A percentile compares a stretch with the other conserved stretches of the same genome.
Evolutionary conservation across 1,140 invertebrate species (phyloP).

Genomic region (Melitaea cinxia): DNA sequence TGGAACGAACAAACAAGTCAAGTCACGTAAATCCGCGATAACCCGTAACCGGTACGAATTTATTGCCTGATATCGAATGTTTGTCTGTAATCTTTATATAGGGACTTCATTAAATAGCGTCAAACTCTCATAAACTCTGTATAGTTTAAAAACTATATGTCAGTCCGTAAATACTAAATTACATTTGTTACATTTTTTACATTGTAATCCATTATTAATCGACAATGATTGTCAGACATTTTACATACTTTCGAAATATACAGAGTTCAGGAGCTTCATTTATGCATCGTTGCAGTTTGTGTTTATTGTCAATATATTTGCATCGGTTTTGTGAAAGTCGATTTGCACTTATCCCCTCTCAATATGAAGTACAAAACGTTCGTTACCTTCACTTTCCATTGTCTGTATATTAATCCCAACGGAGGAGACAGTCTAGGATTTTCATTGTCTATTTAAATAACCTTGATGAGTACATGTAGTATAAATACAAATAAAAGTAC

Average conservation of each 20-base stretch:
- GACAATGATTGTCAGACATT: too few species aligned
- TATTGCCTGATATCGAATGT: constrained; percentile 30
- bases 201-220: too few species aligned
- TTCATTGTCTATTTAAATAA: background rate
- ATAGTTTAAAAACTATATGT: too few species aligned
- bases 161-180: too few species aligned
- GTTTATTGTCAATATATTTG: constrained; percentile 38
- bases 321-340: constrained; percentile 67
- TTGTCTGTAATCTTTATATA: constrained; percentile 2
- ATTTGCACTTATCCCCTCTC: constrained; percentile 53
- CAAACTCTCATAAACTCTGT: too few species aligned
- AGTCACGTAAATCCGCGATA: constrained; percentile 56
- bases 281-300: constrained; percentile 44
- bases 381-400: constrained; percentile 60
- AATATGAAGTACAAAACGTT: constrained; percentile 42
- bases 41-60: constrained; percentile 53
- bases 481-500: too few species aligned
- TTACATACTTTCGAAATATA: background rate
- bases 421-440: background rate
- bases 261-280: constrained; percentile 25
- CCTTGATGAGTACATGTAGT: background rate
- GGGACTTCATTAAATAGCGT: background rate
- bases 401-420: constrained; percentile 31
- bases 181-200: too few species aligned
- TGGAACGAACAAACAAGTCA: constrained; percentile 21